Conservation (phyloP, 2,113 vertebrate genomes). For the Microtus oregoni region DNA sequence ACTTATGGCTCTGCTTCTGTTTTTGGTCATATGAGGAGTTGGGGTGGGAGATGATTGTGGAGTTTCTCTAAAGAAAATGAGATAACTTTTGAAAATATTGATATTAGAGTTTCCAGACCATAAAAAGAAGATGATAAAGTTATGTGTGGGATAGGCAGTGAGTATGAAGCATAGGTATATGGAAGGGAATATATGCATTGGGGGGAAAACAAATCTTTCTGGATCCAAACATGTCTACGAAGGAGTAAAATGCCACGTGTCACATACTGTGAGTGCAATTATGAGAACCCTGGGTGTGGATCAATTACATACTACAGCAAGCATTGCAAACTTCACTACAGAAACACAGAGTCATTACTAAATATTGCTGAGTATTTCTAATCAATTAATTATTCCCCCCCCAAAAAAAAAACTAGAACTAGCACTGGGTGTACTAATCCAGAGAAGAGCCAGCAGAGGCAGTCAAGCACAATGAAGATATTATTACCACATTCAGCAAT, state of each 20-base stretch:
- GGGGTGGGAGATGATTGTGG: conserved; percentile 42
- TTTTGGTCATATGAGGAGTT: conserved; percentile 31
- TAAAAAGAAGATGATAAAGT: neutral
- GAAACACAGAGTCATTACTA: neutral
- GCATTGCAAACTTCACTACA: neutral
- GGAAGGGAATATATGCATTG: neutral
- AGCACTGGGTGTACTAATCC: neutral
- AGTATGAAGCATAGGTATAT: neutral
- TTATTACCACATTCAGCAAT: neutral
- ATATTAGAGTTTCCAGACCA: conserved; percentile 60
- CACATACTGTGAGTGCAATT: neutral
- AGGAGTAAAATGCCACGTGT: neutral
- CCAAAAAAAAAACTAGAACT: neutral
- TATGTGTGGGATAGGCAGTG: neutral
- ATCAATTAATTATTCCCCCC: neutral
- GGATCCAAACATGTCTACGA: neutral
- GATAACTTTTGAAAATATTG: conserved; percentile 64
- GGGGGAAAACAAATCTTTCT: neutral
- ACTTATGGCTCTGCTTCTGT: conserved; percentile 53
- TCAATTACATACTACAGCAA: neutral
- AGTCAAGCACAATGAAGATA: neutral
- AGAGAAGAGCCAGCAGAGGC: neutral
- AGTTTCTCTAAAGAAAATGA: conserved; percentile 73
- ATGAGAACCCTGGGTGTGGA: neutral
- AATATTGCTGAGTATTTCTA: neutral